Base-by-base conservation (phyloP, 2,888 invertebrate species). In the Pecten maximus region DNA sequence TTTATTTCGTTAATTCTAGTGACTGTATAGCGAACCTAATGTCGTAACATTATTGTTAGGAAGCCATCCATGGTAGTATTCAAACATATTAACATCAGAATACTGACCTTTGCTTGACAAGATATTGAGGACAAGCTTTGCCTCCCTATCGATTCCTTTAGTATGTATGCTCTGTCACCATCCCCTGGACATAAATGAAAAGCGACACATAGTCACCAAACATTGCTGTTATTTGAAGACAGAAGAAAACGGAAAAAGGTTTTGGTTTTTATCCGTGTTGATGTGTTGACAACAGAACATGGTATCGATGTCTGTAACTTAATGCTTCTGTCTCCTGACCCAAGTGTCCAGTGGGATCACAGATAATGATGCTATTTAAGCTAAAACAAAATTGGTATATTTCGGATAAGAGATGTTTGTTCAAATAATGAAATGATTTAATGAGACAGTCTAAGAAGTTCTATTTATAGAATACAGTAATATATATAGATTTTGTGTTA, bases 11-110 rank as follows among this genome's bases (percentile, higher is more conserved):
- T 90, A 90, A 74, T 87, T 86, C 40, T 60, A 89, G 40, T 74
- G 50, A 40, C 89, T 44, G n/a, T 40, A 86, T 87, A 28, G 40
- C 86, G 40, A 39, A 87, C 89, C 40, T 40, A 86, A 44, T 50
- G 50, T 88, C 88, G 90, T 40, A 90, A 90, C 88, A 88, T 90
- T 90, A 88, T 88, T 90, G 87, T 87, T 40, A 50, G 15, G 90
- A 90, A 90, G 40, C 90, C 90, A 23, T 87, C 15, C 40, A 39
- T 48, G 87, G 88, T 87, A 88, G 35, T 35, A 74, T 74, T 74
- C 74, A 74, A 74, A 74, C 74, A 74, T 74, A 74, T 74, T 74
- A 74, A 74, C 35, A 74, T 74, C 12, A 74, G 74, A 74, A 35
- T 6, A 35, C 10, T 12, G 74, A 74, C 74, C 74, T 74, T 74